Evolutionary conservation across 1,140 invertebrate genomes (phyloP).

Genomic region (Danaus melanippus): DNA sequence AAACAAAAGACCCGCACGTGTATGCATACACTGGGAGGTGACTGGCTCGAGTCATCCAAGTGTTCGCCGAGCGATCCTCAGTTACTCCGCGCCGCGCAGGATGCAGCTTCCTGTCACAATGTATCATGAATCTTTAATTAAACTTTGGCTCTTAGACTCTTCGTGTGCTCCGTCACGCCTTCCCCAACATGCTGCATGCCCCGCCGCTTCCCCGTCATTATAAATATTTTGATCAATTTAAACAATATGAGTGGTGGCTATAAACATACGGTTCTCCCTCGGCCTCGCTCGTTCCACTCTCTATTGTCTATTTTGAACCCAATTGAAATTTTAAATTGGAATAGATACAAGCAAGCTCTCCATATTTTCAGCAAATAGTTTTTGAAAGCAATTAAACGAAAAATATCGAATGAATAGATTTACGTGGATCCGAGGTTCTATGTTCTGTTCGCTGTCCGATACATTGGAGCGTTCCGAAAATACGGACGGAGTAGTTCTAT

Average conservation of each 20-base stretch:
- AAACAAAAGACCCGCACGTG: constrained; percentile 58
- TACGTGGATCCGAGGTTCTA: too few relatives aligned
- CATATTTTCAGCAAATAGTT: constrained; percentile 16
- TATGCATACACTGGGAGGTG: constrained; percentile 63
- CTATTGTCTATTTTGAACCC: constrained; percentile 13
- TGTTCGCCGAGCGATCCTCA: constrained; percentile 57
- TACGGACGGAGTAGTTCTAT: too few relatives aligned
- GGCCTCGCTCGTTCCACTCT: constrained; percentile 12
- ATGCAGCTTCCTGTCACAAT: constrained; percentile 67
- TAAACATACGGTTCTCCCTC: constrained; percentile 8
- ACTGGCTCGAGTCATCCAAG: constrained; percentile 69
- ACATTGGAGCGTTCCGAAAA: too few relatives aligned
- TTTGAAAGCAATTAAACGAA: constrained; percentile 13
- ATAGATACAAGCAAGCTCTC: constrained; percentile 10
- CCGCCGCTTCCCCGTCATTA: too few relatives aligned
- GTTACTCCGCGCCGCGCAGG: constrained; percentile 58
- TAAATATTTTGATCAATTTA: constrained; percentile 11
- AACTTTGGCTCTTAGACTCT: constrained; percentile 58
- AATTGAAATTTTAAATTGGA: constrained; percentile 14
- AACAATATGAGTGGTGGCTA: constrained; percentile 9
- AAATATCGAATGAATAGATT: constrained; percentile 1
- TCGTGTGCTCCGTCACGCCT: constrained; percentile 44
- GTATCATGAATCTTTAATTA: constrained; percentile 72
- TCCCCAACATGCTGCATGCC: constrained; percentile 33
- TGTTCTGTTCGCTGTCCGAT: too few relatives aligned